Evolutionary conservation across 2,113 vertebrate species (phyloP), one percentile per base, ranked within the genome.

Genomic region (Bombycilla garrulus): DNA sequence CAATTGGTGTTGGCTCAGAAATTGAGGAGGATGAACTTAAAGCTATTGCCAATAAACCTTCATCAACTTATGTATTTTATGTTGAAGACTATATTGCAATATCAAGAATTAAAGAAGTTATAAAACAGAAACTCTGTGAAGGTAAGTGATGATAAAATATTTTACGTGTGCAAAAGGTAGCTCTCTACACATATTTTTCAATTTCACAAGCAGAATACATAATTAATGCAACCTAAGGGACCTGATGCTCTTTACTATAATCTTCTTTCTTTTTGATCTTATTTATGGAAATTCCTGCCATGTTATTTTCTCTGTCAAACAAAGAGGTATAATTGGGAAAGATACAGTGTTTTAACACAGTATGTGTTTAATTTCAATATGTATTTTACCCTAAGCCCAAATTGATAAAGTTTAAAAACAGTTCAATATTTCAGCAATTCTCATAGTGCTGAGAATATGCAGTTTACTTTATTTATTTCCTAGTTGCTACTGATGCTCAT

Each of bases 91-190:
- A 99, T 95, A 99, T 98, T 95, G 99, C 98, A 72, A 99, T 99
- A 97, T 98, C 99, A 93, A 99, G 98, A 98, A 99, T 99, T 95
- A 98, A 99, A 80, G 98, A 99, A 97, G 97, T 99, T 93, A 99
- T 99, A 97, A 98, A 99, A 56, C 99, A 99, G 96, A 99, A 99
- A 94, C 98, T 99, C 51, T 99, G 99, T 97, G 99, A 99, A 99
- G 99, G 99, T 99, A 97, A 98, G 96, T 67, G 7, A 35, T 71
- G 45, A 38, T 58, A 91, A 82, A 51, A 60, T 61, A 73, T 56
- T 88, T 86, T 17, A 62, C 7, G 3, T 36, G 6, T 71, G 42
- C n/a, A 83, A 53, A 78, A 67, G 61, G 5, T 62, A 44, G 28
- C 64, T 72, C 25, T 57, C 10, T 69, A n/a, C 17, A 12, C 0